A percentile compares a stretch with the other conserved stretches of the same genome.
These are phyloP conservation scores for Thereva nobilitata DNA, from an alignment of 2,888 invertebrate species.

Conservation along the genomic window DNA sequence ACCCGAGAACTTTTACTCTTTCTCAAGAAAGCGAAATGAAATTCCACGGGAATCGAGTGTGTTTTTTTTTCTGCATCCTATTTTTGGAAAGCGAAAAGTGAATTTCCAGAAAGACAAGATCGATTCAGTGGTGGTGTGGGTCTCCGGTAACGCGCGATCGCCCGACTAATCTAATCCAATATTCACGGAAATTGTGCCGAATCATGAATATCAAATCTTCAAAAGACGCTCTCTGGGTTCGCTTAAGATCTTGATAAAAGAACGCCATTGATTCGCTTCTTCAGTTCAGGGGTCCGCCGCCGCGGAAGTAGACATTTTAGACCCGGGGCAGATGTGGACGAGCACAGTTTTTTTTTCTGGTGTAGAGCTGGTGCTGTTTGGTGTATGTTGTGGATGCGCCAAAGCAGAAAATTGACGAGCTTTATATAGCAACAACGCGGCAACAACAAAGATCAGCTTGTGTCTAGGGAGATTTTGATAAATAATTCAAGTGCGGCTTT, in stretches of 20 bases:
- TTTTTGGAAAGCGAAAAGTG: constrained; percentile 22
- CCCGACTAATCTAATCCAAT: constrained; percentile 1
- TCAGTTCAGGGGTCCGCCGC: too few species aligned
- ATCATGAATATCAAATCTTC: constrained; percentile 15
- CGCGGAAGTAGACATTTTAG: too few species aligned
- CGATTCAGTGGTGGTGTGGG: neutral
- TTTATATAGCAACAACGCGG: too few species aligned
- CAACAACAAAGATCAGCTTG: too few species aligned
- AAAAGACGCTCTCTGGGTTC: neutral
- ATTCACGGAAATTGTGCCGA: constrained; percentile 11
- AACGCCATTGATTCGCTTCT: constrained; percentile 6
- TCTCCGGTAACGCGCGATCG: too few species aligned
- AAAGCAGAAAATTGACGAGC: too few species aligned
- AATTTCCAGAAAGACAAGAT: constrained; percentile 1
- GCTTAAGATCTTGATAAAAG: neutral
- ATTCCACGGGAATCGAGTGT: neutral
- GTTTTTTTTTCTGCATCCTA: too few species aligned
- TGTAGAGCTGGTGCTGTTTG: too few species aligned
- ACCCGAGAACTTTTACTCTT: constrained; percentile 22
- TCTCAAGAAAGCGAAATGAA: constrained; percentile 9
- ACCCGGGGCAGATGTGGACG: too few species aligned
- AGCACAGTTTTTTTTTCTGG: too few species aligned
- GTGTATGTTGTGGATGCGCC: too few species aligned
- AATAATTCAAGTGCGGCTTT: neutral
- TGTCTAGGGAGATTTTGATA: too few species aligned